These are phyloP conservation scores for Aptenodytes forsteri DNA, from an alignment of 2,113 vertebrate genomes.

Conservation along the genomic window DNA sequence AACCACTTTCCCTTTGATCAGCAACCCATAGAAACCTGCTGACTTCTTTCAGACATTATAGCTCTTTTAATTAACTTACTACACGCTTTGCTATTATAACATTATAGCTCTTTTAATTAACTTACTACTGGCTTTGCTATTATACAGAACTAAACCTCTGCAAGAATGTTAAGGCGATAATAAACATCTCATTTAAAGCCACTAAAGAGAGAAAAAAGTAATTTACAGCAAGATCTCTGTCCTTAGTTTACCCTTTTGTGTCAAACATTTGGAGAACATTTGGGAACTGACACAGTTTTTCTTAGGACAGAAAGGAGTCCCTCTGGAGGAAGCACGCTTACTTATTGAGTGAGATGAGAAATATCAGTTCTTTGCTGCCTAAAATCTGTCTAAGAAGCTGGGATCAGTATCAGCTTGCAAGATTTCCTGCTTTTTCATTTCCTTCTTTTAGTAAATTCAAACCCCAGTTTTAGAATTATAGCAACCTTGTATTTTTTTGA, in stretches of 20 bases:
- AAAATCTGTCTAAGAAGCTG: neutral
- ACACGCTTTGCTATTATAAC: constrained; percentile 59
- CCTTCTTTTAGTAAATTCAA: neutral
- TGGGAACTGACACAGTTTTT: constrained; percentile 48
- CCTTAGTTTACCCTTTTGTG: constrained; percentile 49
- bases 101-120: constrained; percentile 75
- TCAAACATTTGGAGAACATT: constrained; percentile 22
- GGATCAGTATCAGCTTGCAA: neutral
- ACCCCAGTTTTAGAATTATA: neutral
- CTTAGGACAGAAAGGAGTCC: neutral
- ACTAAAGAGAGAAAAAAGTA: constrained; percentile 45
- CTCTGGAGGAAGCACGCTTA: neutral
- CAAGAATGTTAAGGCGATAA: constrained; percentile 52
- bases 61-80: constrained; percentile 76
- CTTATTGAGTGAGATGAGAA: constrained; percentile 8
- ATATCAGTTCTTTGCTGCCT: neutral
- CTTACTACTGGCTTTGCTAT: constrained; percentile 64
- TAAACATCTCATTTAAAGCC: constrained; percentile 62
- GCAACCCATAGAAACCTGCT: constrained; percentile 65
- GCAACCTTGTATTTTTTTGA: neutral
- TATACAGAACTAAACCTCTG: constrained; percentile 59
- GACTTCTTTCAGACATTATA: constrained; percentile 64
- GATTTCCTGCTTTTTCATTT: neutral
- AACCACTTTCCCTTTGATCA: constrained; percentile 62
- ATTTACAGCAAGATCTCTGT: constrained; percentile 34